Evolutionary conservation across 2,113 vertebrate genomes (phyloP).

Genomic region (Cebus imitator): DNA sequence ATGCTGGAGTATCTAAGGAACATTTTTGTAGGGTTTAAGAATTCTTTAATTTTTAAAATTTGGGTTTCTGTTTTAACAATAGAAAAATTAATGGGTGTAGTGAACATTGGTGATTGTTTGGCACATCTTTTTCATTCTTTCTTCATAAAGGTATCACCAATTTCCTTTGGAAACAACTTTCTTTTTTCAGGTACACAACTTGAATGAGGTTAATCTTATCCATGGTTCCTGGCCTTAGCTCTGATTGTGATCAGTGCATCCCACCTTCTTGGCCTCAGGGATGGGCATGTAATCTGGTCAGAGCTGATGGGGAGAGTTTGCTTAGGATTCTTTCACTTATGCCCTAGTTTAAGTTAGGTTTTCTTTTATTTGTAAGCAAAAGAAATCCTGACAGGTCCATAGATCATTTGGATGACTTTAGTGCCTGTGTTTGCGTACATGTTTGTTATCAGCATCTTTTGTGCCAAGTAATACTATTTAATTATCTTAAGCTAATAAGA

Average conservation of each 20-base stretch:
- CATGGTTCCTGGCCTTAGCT: not conserved
- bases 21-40: not conserved
- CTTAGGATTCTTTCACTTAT: not conserved
- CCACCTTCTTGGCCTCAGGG: not conserved
- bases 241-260: not conserved
- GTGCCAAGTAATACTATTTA: slow-evolving; percentile 32
- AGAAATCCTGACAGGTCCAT: slow-evolving; percentile 40
- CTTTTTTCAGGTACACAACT: not conserved
- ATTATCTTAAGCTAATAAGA: slow-evolving; percentile 61
- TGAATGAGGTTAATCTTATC: not conserved
- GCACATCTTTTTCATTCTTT: not conserved
- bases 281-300: not conserved
- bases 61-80: slow-evolving; percentile 19
- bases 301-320: not conserved
- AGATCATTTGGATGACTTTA: slow-evolving; percentile 58
- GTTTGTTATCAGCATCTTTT: slow-evolving; percentile 33
- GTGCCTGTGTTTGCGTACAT: not conserved
- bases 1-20: not conserved
- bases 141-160: not conserved
- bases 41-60: not conserved
- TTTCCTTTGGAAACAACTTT: not conserved
- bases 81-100: not conserved
- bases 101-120: not conserved
- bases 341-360: slow-evolving; percentile 11
- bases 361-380: not conserved